Evolutionary conservation across 92 coral and sea anemone genomes (phyloP).

Genomic region (Pocillopora meandrina): DNA sequence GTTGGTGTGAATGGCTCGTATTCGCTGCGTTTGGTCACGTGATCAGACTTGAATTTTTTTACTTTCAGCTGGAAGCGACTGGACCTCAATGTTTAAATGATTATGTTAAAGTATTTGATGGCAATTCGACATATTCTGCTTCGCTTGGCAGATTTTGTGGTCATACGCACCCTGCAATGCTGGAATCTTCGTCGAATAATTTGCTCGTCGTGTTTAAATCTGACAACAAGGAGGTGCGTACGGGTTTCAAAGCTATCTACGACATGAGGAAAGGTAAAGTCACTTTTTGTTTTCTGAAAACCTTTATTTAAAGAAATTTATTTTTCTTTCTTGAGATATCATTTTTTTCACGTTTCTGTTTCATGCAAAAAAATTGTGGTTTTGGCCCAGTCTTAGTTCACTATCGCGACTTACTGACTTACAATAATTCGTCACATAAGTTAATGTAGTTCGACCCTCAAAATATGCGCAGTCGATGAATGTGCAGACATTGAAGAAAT

Average conservation of each 20-base stretch:
- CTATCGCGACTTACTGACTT: no score
- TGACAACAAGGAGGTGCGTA: background rate
- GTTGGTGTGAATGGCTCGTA: slow-evolving; percentile 33
- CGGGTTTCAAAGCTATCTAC: slow-evolving; percentile 55
- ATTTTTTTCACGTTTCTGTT: no score
- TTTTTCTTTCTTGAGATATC: no score
- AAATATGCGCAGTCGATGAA: no score
- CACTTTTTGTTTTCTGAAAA: no score
- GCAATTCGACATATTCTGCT: background rate
- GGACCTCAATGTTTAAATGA: slow-evolving; percentile 10
- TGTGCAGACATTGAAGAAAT: no score
- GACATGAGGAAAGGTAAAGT: slow-evolving; percentile 14
- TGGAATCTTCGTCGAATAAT: slow-evolving; percentile 2
- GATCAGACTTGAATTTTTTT: slow-evolving; percentile 17
- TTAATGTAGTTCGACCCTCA: no score
- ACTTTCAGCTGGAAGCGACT: slow-evolving; percentile 9
- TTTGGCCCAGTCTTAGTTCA: no score
- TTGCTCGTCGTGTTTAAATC: slow-evolving; percentile 10
- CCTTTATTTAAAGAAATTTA: no score
- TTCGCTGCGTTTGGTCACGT: slow-evolving; percentile 1
- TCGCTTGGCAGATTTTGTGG: slow-evolving; percentile 34
- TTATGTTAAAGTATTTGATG: slow-evolving; percentile 19
- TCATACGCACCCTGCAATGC: background rate
- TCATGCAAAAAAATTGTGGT: no score
- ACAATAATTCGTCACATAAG: no score